Percentiles rank a stretch among this genome's conserved stretches.
These are phyloP conservation scores for Sclerodermus sp. DNA, from an alignment of 2,888 invertebrate genomes.

Conservation along the genomic window DNA sequence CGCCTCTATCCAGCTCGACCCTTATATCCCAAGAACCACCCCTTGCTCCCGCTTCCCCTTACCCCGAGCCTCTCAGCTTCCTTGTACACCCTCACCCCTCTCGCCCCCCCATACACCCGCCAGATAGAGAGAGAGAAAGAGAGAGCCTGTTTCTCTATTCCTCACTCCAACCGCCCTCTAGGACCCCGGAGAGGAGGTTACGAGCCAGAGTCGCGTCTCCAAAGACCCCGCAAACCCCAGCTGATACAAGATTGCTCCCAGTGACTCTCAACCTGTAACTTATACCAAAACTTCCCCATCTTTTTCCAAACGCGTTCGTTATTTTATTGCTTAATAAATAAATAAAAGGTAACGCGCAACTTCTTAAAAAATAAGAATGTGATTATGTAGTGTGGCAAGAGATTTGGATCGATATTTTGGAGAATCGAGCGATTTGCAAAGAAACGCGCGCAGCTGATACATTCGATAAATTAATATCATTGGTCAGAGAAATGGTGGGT, in stretches of 20 bases:
- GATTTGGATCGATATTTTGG: too few species aligned
- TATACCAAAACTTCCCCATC: too few species aligned
- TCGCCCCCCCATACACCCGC: constrained; percentile 1
- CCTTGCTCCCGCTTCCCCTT: constrained; percentile 15
- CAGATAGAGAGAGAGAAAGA: background rate
- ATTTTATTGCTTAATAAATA: too few species aligned
- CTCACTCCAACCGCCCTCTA: constrained; percentile 29
- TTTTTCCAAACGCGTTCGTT: too few species aligned
- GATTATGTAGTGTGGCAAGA: too few species aligned
- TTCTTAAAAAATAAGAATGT: too few species aligned
- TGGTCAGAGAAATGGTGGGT: too few species aligned
- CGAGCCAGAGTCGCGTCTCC: constrained; percentile 46
- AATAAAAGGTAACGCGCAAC: too few species aligned
- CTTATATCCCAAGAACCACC: constrained; percentile 35
- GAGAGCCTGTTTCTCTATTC: constrained; percentile 35
- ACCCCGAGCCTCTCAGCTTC: constrained; percentile 19
- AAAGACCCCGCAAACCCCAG: constrained; percentile 53
- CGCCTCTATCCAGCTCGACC: constrained; percentile 33
- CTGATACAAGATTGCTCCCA: constrained; percentile 55
- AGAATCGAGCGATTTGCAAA: too few species aligned
- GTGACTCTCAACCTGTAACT: constrained; percentile 43
- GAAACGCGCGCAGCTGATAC: too few species aligned
- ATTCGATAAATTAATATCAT: too few species aligned
- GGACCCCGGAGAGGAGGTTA: constrained; percentile 43
- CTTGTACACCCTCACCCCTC: constrained; percentile 18